A percentile compares a stretch with the other conserved stretches of the same genome.
phyloP scores from a whole-genome alignment of 2,888 invertebrate genomes.

The Eilema sororculum region DNA sequence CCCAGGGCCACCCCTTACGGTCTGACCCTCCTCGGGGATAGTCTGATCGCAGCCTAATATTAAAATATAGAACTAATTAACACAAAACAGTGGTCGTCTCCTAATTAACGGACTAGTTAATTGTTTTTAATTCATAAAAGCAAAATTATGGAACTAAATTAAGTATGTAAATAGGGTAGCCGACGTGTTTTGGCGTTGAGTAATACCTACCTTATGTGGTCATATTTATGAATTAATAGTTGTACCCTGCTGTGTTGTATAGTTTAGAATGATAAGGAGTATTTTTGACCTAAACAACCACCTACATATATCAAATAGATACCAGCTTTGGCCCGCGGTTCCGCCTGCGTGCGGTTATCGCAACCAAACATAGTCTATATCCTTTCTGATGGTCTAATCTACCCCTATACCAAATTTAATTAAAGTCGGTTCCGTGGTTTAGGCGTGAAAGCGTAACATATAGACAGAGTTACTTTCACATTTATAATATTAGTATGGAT shows the following conservation, averaged over 20 bases:
- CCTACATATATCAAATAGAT: too few relatives aligned
- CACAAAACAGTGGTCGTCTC: background rate
- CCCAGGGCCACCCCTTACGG: too few relatives aligned
- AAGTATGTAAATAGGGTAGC: background rate
- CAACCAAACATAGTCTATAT: too few relatives aligned
- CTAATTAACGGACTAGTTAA: background rate
- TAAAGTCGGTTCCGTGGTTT: too few relatives aligned
- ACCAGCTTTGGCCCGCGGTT: too few relatives aligned
- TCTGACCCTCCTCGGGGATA: background rate
- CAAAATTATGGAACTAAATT: background rate
- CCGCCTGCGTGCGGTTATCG: too few relatives aligned
- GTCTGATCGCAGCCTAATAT: background rate
- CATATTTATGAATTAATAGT: background rate
- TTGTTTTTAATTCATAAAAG: background rate
- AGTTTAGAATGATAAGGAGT: background rate
- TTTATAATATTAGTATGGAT: too few relatives aligned
- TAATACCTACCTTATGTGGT: background rate
- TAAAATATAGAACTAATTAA: background rate
- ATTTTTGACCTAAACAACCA: too few relatives aligned
- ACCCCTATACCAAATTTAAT: too few relatives aligned
- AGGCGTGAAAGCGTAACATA: too few relatives aligned
- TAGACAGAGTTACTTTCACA: too few relatives aligned
- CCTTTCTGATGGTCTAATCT: too few relatives aligned
- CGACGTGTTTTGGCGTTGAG: background rate
- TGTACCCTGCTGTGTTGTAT: background rate